Evolutionary conservation across 2,797 vertebrate genomes (phyloP).

Genomic region (Florisuga fusca): DNA sequence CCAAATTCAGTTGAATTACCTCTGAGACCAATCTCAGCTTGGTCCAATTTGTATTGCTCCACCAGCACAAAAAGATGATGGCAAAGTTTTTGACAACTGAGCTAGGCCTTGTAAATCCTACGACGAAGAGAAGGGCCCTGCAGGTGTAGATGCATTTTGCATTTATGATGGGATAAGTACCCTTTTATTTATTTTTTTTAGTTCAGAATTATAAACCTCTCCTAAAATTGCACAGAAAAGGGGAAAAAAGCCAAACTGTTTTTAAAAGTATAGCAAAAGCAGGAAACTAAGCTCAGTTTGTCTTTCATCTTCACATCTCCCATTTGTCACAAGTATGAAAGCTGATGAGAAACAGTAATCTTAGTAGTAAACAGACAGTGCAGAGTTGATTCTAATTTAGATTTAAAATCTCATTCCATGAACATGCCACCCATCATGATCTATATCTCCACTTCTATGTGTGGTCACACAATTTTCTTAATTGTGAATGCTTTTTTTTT

Average conservation of each 20-base stretch:
- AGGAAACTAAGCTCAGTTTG: background rate
- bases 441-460: background rate
- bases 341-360: background rate
- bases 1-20: background rate
- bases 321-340: background rate
- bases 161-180: background rate
- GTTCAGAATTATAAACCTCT: background rate
- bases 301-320: background rate
- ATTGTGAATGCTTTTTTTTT: background rate
- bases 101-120: background rate
- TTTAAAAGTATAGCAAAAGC: background rate
- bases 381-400: background rate
- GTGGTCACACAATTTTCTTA: background rate
- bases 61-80: background rate
- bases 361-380: background rate
- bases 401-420: background rate
- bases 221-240: background rate
- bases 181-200: background rate
- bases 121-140: background rate
- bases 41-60: background rate
- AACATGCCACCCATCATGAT: background rate
- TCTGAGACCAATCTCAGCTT: background rate
- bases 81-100: background rate
- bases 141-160: background rate
- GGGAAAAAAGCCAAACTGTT: background rate